Evolutionary conservation across 2,113 vertebrate species (phyloP), one percentile per base, ranked within the genome.

Genomic region (Ifrita kowaldi): DNA sequence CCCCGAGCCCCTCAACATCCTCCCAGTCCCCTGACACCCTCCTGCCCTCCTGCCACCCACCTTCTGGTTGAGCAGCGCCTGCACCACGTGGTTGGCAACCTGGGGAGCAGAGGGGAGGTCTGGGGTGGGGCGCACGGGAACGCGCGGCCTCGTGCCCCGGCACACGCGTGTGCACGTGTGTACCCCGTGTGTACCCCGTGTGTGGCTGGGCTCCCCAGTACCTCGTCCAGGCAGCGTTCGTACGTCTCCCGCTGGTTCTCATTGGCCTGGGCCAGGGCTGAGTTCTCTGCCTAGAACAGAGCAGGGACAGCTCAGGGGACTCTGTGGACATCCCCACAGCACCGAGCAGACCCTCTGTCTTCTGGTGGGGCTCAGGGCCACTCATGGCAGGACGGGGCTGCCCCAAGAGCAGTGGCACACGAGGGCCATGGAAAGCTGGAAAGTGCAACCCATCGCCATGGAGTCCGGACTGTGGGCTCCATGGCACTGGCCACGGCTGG

Each of bases 61-160:
- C 99, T 99, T 99, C 84, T 99, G 99, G 92, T 99, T 99, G 42
- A 99, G 98, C 44, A 99, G 98, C 0, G 99, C 99, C 84, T 99
- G 99, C 26, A 99, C 99, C 95, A 99, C 99, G 0, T 99, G 99
- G 95, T 99, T 99, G 90, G 99, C 99, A 59, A 99, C 99, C 99
- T 99, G 97, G 14, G 44, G 68, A 86, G 92, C 30, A 96, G 56
- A 96, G 47, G 20, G 12, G 23, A 39, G 24, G 11, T 6, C 7
- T 60, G 49, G 33, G 28, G 14, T 13, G 44, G 52, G 63, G 12
- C 10, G 4, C 7, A 0, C 23, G 65, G 69, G 78, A 42, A 33
- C 33, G 4, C 7, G 0, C 10, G 26, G 67, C 52, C 59, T 44
- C 9, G 0, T 4, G 30, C 6, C 41, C 70, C 0, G 0, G 75